phyloP scores from a whole-genome alignment of 1,140 invertebrate genomes.

The Caenorhabditis elegans region DNA sequence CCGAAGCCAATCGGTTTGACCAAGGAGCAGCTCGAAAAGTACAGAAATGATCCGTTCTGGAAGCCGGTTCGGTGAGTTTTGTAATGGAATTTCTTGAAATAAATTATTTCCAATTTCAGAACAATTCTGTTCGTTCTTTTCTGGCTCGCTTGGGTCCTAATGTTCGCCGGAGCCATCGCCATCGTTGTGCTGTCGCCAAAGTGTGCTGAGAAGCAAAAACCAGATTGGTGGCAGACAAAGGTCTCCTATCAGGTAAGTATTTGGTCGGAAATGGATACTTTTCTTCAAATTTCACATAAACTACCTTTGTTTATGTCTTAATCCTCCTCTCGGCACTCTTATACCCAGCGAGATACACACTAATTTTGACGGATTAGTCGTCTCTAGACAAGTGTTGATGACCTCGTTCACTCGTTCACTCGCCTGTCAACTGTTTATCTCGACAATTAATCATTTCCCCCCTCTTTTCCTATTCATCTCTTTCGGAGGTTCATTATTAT shows the following conservation, averaged over 20 bases:
- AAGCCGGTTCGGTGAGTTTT: no score
- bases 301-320: not conserved
- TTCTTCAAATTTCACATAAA: not conserved
- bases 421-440: conserved; percentile 27
- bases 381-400: not conserved
- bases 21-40: conserved; percentile 64
- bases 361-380: not conserved
- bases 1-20: conserved; percentile 62
- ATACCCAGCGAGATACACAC: not conserved
- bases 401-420: conserved; percentile 21
- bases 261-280: not conserved
- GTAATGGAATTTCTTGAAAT: no score
- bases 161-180: conserved; percentile 63
- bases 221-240: conserved; percentile 56
- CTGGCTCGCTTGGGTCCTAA: conserved; percentile 62
- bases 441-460: conserved; percentile 6
- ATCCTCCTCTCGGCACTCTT: not conserved
- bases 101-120: no score
- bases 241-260: conserved; percentile 55
- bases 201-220: conserved; percentile 57
- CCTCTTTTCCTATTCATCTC: not conserved
- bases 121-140: conserved; percentile 57
- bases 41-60: conserved; percentile 65
- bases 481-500: not conserved
- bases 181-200: conserved; percentile 65